These are phyloP conservation scores for Stenodera caucasica DNA, from an alignment of 2,888 invertebrate genomes.

Conservation along the genomic window DNA sequence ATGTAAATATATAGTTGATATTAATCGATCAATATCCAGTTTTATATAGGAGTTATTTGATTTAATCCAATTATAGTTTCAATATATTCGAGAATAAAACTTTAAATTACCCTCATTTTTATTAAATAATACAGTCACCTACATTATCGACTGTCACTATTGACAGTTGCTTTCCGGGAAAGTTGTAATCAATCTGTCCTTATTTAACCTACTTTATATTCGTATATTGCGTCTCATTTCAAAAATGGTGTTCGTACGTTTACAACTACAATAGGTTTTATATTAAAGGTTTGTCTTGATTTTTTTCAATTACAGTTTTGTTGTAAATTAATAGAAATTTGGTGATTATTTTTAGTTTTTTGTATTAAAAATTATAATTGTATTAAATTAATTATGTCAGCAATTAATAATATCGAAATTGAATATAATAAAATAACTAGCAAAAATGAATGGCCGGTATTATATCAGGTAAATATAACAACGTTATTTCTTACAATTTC, in stretches of 20 bases:
- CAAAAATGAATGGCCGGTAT: constrained; percentile 69
- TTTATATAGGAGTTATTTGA: neutral
- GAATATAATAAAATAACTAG: constrained; percentile 73
- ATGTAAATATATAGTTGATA: neutral
- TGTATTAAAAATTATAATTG: constrained; percentile 13
- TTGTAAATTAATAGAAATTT: constrained; percentile 23
- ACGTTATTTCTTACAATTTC: too few relatives aligned
- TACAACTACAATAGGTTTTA: constrained; percentile 28
- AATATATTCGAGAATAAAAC: neutral
- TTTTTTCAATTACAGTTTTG: constrained; percentile 20
- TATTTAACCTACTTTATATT: neutral
- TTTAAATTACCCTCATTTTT: neutral
- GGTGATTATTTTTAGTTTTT: constrained; percentile 18
- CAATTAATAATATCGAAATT: constrained; percentile 64
- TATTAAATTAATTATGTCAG: constrained; percentile 41
- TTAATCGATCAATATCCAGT: neutral
- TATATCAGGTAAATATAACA: constrained; percentile 67
- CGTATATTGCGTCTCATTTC: constrained; percentile 37
- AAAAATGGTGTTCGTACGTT: constrained; percentile 47
- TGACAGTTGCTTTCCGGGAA: constrained; percentile 25
- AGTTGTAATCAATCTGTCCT: constrained; percentile 12
- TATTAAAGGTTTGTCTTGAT: constrained; percentile 19
- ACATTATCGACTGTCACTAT: constrained; percentile 14
- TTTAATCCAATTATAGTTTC: neutral
- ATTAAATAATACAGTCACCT: neutral